These are phyloP conservation scores for Nemotelus pantherinus DNA, from an alignment of 2,888 invertebrate species.

Conservation along the genomic window DNA sequence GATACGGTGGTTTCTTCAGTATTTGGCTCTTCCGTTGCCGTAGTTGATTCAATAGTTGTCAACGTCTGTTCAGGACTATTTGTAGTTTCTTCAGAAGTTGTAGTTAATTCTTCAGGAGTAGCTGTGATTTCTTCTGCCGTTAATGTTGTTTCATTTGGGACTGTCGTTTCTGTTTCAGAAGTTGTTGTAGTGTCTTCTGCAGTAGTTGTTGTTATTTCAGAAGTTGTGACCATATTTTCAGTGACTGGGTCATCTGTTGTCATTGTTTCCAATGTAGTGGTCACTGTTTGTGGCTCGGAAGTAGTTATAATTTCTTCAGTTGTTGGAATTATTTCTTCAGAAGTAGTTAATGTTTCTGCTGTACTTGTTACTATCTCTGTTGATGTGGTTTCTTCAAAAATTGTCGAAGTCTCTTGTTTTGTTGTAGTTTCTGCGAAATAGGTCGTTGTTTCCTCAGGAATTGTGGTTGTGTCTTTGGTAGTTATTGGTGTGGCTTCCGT, in stretches of 20 bases:
- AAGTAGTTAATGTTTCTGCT: neutral
- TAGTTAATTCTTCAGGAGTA: neutral
- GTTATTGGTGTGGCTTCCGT: neutral
- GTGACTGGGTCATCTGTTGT: neutral
- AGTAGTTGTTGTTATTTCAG: neutral
- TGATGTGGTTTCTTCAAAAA: too few relatives aligned
- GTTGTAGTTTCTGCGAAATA: neutral
- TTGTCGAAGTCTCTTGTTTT: too few relatives aligned
- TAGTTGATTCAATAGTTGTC: neutral
- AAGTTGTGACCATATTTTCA: neutral
- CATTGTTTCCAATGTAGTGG: neutral
- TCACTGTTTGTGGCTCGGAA: neutral
- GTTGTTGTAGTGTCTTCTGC: neutral
- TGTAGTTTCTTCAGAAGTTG: neutral
- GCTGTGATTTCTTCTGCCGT: neutral
- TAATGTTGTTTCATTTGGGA: neutral
- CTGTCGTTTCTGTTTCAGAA: neutral
- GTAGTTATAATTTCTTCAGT: neutral
- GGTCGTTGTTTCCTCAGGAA: too few relatives aligned
- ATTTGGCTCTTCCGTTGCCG: neutral
- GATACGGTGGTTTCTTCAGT: slow-evolving; percentile 9
- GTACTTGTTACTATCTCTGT: neutral
- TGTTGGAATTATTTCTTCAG: neutral
- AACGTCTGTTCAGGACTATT: neutral
- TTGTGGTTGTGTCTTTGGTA: too few relatives aligned